Evolutionary conservation across 2,797 vertebrate genomes (phyloP), one percentile per base, ranked within the genome.

Genomic region (Cuniculus paca): DNA sequence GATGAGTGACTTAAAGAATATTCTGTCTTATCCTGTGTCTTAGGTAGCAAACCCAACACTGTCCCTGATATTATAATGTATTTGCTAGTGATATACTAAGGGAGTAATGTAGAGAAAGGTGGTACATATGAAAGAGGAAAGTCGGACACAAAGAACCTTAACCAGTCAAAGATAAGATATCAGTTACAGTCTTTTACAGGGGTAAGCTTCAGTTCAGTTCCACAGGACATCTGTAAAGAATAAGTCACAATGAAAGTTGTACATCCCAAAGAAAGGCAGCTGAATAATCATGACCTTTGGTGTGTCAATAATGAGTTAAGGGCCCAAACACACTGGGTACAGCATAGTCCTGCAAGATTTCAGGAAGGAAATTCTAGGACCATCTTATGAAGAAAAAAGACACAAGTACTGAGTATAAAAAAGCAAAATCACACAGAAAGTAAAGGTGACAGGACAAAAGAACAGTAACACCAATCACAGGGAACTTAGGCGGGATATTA

Each of bases 71-170:
- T 60, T 19, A 79, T 90, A 20, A 54, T 92, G 3, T 78, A 6
- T 72, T 77, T 91, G 22, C 28, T 77, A 90, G n/a, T 88, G 39
- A 58, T 24, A 80, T 80, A 68, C 60, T 87, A 74, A 95, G 22
- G 17, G 26, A 31, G 9, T 42, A n/a, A 72, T 82, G 5, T 5
- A 56, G 13, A 16, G 24, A 19, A 75, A 17, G 88, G n/a, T 65
- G 22, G 11, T 20, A 80, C 24, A n/a, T 42, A 28, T 68, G 17
- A 50, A 1, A 39, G 34, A 50, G 0, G 34, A 13, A 92, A 63
- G 22, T 75, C 95, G 28, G 16, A 72, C 12, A 78, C 39, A 4
- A 17, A 2, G 17, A 0, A 0, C 58, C 54, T 45, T 56, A 81
- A 90, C 0, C 28, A 90, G 4, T 10, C 10, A 45, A 96, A 9